phyloP scores from a whole-genome alignment of 2,113 vertebrate genomes.

The Neofelis nebulosa region DNA sequence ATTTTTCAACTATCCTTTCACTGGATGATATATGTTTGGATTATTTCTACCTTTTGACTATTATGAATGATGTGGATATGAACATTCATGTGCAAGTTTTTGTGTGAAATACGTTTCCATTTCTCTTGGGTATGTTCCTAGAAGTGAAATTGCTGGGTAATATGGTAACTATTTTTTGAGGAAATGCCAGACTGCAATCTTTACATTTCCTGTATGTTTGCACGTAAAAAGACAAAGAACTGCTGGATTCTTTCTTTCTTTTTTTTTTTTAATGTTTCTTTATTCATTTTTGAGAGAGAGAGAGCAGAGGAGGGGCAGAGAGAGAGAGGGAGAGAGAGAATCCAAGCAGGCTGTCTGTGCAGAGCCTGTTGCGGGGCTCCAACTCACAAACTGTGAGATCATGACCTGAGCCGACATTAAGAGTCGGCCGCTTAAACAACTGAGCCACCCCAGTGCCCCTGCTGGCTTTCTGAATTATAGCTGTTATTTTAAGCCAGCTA shows the following conservation, averaged over 20 bases:
- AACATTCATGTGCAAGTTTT: background rate
- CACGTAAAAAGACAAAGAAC: background rate
- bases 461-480: background rate
- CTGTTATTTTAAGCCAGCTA: background rate
- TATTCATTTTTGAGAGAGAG: too few species aligned
- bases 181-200: background rate
- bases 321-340: too few species aligned
- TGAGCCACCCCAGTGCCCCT: too few species aligned
- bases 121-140: background rate
- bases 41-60: background rate
- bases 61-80: background rate
- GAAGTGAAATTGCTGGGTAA: background rate
- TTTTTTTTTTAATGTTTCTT: too few species aligned
- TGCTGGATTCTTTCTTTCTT: background rate
- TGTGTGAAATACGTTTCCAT: background rate
- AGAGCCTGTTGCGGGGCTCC: too few species aligned
- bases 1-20: background rate
- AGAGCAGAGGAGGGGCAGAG: too few species aligned
- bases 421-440: too few species aligned
- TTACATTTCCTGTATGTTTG: background rate
- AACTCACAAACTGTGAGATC: too few species aligned
- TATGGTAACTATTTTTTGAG: background rate
- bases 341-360: too few species aligned
- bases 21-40: background rate
- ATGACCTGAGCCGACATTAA: too few species aligned